These are phyloP conservation scores for Drosophila azteca DNA, from an alignment of 1,140 invertebrate genomes.

Conservation along the genomic window DNA sequence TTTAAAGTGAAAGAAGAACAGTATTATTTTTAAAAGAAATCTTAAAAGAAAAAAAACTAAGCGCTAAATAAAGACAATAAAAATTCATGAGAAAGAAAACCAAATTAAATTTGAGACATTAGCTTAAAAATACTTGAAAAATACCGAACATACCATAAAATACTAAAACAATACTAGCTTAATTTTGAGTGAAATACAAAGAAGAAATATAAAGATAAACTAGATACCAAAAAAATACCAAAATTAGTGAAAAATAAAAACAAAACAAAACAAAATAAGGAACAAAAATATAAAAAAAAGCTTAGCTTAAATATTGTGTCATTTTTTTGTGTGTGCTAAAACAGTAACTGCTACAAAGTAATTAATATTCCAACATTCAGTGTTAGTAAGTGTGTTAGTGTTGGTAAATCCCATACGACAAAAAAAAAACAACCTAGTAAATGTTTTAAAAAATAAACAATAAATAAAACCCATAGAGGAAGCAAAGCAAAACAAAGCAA, in stretches of 20 bases:
- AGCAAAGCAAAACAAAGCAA: background rate
- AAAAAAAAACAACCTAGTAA: constrained; percentile 36
- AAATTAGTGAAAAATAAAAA: constrained; percentile 7
- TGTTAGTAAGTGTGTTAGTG: constrained; percentile 57
- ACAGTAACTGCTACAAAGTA: constrained; percentile 39
- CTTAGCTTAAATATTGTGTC: constrained; percentile 61
- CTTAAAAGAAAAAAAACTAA: constrained; percentile 21
- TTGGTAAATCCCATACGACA: constrained; percentile 25
- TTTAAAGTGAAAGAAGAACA: constrained; percentile 36
- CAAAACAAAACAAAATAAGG: background rate
- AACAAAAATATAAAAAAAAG: constrained; percentile 27
- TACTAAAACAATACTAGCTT: constrained; percentile 24
- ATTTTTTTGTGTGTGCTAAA: constrained; percentile 56
- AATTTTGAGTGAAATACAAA: constrained; percentile 37
- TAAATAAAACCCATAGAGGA: constrained; percentile 15
- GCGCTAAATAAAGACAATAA: constrained; percentile 58
- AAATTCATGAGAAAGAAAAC: constrained; percentile 29
- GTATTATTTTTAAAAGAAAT: constrained; percentile 53
- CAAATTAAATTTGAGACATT: constrained; percentile 48
- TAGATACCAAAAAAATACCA: constrained; percentile 3
- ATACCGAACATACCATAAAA: constrained; percentile 13
- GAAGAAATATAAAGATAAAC: constrained; percentile 42
- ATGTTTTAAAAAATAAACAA: constrained; percentile 40
- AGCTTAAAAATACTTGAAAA: constrained; percentile 26
- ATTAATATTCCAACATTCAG: constrained; percentile 27